Evolutionary conservation across 2,797 vertebrate genomes (phyloP).

Genomic region (Chaetophractus vellerosus): DNA sequence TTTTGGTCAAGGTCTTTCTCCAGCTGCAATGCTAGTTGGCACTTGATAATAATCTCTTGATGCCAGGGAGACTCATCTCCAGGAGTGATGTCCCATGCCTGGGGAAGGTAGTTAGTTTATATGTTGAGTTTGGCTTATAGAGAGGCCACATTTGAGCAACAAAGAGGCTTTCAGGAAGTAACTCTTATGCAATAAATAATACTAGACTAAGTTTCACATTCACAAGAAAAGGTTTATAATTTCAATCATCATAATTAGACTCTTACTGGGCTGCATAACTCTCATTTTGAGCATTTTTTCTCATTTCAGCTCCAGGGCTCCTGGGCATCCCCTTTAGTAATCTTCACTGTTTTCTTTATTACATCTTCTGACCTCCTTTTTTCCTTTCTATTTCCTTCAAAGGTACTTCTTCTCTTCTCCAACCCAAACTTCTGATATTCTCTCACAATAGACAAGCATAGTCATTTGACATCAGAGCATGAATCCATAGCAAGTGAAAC

Average conservation of each 20-base stretch:
- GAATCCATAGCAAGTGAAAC: neutral
- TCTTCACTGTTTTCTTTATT: constrained; percentile 43
- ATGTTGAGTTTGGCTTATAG: no score
- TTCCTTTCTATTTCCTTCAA: neutral
- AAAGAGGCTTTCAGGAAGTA: no score
- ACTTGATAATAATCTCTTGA: no score
- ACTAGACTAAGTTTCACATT: no score
- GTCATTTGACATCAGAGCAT: neutral
- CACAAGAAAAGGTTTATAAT: no score
- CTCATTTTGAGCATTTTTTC: neutral
- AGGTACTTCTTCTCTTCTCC: constrained; percentile 13
- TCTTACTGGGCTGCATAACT: neutral
- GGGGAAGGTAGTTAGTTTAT: no score
- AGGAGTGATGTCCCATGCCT: no score
- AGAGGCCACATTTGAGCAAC: no score
- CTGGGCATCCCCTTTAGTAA: neutral
- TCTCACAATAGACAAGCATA: neutral
- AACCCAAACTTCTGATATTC: neutral
- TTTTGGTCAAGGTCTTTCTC: no score
- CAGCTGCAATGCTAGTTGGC: no score
- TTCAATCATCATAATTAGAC: neutral
- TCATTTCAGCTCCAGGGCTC: neutral
- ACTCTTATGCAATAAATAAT: no score
- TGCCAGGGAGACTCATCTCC: no score
- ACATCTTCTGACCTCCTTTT: neutral